phyloP scores from a whole-genome alignment of 2,888 invertebrate genomes.

The Baccha elongata region DNA sequence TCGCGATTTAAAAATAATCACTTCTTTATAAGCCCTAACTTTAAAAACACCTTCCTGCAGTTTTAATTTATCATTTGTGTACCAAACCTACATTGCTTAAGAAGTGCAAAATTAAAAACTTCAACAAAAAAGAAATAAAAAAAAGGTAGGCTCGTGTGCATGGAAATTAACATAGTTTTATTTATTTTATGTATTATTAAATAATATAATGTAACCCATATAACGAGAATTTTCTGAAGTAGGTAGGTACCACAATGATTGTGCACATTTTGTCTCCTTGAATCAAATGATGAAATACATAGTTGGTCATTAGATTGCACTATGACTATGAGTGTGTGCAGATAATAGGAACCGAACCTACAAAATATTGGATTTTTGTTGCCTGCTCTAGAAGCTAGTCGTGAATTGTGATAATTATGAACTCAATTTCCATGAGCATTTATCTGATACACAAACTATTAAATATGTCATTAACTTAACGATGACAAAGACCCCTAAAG shows the following conservation, averaged over 20 bases:
- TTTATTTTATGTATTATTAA: not conserved
- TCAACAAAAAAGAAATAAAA: conserved; percentile 20
- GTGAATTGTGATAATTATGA: not conserved
- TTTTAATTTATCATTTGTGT: not conserved
- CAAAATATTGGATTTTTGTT: not conserved
- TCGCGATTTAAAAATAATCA: not conserved
- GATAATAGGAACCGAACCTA: too few relatives aligned
- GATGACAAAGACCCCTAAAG: not conserved
- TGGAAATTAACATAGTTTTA: not conserved
- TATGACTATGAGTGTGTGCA: not conserved
- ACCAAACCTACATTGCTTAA: conserved; percentile 33
- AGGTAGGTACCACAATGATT: conserved; percentile 39
- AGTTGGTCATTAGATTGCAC: not conserved
- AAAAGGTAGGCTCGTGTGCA: conserved; percentile 42
- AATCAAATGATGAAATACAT: conserved; percentile 59
- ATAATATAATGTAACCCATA: too few relatives aligned
- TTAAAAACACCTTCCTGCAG: not conserved
- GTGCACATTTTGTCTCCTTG: conserved; percentile 23
- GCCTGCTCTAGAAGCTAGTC: not conserved
- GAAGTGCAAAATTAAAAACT: conserved; percentile 40
- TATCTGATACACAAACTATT: not conserved
- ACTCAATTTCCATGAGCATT: not conserved
- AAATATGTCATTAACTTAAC: not conserved
- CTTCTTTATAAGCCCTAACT: too few relatives aligned
- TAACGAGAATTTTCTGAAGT: conserved; percentile 36